Evolutionary conservation across 2,888 invertebrate species (phyloP).

Genomic region (Galeruca laticollis): DNA sequence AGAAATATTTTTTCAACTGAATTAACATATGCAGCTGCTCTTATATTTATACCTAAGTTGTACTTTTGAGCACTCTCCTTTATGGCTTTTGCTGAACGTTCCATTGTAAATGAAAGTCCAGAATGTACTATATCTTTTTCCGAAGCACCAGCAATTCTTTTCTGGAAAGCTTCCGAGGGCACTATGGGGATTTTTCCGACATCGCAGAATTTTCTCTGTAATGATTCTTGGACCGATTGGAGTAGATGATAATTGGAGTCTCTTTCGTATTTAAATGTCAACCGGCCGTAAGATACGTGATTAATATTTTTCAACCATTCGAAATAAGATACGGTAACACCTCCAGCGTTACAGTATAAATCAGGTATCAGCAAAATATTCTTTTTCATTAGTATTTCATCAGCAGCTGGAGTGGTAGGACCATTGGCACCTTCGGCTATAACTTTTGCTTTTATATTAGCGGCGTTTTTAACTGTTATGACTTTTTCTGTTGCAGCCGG

Average conservation of each 20-base stretch:
- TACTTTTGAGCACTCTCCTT: slow-evolving; percentile 92
- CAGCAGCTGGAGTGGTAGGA: slow-evolving; percentile 94
- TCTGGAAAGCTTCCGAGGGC: slow-evolving; percentile 87
- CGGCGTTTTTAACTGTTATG: slow-evolving; percentile 90
- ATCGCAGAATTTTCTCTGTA: slow-evolving; percentile 92
- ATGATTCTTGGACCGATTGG: slow-evolving; percentile 95
- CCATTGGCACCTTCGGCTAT: slow-evolving; percentile 98
- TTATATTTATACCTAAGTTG: slow-evolving; percentile 89
- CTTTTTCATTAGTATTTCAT: slow-evolving; percentile 87
- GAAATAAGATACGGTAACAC: slow-evolving; percentile 98
- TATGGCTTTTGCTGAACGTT: slow-evolving; percentile 89
- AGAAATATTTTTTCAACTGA: slow-evolving; percentile 97
- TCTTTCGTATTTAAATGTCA: slow-evolving; percentile 93
- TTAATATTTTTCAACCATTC: slow-evolving; percentile 98
- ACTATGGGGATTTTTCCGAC: slow-evolving; percentile 84
- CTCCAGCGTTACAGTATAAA: slow-evolving; percentile 89
- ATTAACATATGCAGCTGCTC: slow-evolving; percentile 96
- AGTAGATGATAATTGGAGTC: slow-evolving; percentile 85
- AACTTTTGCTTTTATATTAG: slow-evolving; percentile 89
- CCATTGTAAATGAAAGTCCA: slow-evolving; percentile 97
- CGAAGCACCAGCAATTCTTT: slow-evolving; percentile 89
- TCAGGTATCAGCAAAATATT: slow-evolving; percentile 93
- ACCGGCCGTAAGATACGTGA: slow-evolving; percentile 96
- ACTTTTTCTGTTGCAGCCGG: slow-evolving; percentile 96
- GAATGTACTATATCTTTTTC: slow-evolving; percentile 99